Percentiles rank a stretch among this genome's conserved stretches.
Conservation (phyloP, 2,888 invertebrate genomes). For the Macrosiphum euphorbiae region DNA sequence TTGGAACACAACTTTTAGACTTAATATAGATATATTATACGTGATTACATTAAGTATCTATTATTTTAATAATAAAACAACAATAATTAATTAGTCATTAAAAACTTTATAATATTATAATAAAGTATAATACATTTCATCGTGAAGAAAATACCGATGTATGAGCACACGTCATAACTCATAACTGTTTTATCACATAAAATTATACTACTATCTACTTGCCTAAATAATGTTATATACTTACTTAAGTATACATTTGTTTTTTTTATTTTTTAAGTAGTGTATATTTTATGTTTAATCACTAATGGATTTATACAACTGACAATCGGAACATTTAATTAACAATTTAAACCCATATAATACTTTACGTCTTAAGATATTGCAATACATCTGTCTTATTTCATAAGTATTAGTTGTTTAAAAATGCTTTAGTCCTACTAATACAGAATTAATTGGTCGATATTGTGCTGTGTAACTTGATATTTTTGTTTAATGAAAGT, state of each 20-base stretch:
- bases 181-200: neutral
- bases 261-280: neutral
- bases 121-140: neutral
- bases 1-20: neutral
- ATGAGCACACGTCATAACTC: neutral
- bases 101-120: neutral
- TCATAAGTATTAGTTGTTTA: neutral
- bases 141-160: neutral
- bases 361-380: neutral
- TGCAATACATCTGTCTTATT: neutral
- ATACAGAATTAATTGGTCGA: neutral
- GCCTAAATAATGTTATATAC: no score
- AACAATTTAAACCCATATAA: neutral
- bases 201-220: neutral
- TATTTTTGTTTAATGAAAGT: conserved; percentile 47
- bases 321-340: neutral
- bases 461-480: neutral
- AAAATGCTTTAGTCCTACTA: neutral
- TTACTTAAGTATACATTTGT: no score
- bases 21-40: neutral
- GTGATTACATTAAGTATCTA: neutral
- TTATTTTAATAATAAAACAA: neutral
- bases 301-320: neutral
- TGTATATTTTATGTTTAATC: neutral
- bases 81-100: neutral